phyloP scores from a whole-genome alignment of 2,888 invertebrate genomes.

The Nomada lathburiana region DNA sequence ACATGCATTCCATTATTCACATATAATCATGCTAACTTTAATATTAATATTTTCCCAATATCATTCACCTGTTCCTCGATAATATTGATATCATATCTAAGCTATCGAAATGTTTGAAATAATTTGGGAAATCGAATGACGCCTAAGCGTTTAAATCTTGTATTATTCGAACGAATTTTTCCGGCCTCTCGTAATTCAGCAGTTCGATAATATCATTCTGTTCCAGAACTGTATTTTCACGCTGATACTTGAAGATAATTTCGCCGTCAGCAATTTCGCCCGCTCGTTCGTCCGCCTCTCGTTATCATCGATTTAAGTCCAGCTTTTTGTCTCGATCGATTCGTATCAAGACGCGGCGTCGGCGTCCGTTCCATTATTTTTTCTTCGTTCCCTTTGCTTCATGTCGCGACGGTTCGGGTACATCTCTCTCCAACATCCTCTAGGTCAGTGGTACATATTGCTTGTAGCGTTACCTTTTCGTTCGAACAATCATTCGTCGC shows the following conservation, averaged over 20 bases:
- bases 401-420: conserved; percentile 10
- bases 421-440: conserved; percentile 4
- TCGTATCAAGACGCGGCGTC: conserved; percentile 34
- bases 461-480: not conserved
- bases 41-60: no score
- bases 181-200: no score
- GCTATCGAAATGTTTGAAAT: no score
- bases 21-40: not conserved
- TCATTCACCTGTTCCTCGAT: no score
- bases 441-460: conserved; percentile 16
- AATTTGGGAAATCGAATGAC: no score
- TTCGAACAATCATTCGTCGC: not conserved
- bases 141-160: no score
- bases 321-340: conserved; percentile 28
- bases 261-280: conserved; percentile 22
- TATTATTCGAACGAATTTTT: no score
- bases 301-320: conserved; percentile 35
- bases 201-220: not conserved
- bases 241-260: conserved; percentile 20
- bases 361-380: conserved; percentile 19
- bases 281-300: not conserved
- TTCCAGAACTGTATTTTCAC: not conserved
- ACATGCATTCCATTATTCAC: not conserved
- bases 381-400: not conserved
- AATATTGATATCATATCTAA: no score